phyloP scores from a whole-genome alignment of 2,888 invertebrate genomes.

The Drosophila cognata region DNA sequence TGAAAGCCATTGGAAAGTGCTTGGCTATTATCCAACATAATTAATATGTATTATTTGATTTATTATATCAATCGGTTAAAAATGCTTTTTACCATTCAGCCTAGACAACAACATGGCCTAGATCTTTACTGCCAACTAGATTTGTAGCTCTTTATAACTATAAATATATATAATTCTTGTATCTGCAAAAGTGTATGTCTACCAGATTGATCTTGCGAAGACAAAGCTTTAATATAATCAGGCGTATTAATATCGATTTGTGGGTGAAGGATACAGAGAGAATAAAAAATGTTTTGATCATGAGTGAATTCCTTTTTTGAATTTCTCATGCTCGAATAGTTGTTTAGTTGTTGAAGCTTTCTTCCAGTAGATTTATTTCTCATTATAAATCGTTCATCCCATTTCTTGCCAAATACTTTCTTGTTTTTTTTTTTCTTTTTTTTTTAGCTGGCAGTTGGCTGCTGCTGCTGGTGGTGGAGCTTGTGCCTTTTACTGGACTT shows the following conservation, averaged over 20 bases:
- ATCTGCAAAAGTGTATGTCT: neutral
- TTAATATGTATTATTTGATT: neutral
- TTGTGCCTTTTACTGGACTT: slow-evolving; percentile 56
- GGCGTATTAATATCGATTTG: slow-evolving; percentile 2
- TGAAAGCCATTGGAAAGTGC: neutral
- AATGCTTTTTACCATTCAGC: neutral
- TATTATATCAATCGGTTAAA: neutral
- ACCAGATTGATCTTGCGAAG: neutral
- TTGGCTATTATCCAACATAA: neutral
- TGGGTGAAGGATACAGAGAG: neutral
- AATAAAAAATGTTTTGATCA: slow-evolving; percentile 8
- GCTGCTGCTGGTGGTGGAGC: neutral
- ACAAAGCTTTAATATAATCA: neutral
- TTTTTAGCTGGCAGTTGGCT: slow-evolving; percentile 1
- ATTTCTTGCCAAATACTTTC: slow-evolving; percentile 52
- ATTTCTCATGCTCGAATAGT: slow-evolving; percentile 10
- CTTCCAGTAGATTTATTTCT: slow-evolving; percentile 40
- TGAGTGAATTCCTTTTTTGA: slow-evolving; percentile 26
- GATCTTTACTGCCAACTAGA: neutral
- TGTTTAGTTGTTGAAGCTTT: slow-evolving; percentile 11
- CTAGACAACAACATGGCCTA: neutral
- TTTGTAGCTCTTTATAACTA: neutral
- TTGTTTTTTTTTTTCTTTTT: slow-evolving; percentile 43
- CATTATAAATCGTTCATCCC: slow-evolving; percentile 46
- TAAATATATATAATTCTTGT: neutral